A percentile compares a stretch with the other conserved stretches of the same genome.
These are phyloP conservation scores for Lacerta viridis DNA, from an alignment of 2,797 vertebrate species.

Conservation along the genomic window DNA sequence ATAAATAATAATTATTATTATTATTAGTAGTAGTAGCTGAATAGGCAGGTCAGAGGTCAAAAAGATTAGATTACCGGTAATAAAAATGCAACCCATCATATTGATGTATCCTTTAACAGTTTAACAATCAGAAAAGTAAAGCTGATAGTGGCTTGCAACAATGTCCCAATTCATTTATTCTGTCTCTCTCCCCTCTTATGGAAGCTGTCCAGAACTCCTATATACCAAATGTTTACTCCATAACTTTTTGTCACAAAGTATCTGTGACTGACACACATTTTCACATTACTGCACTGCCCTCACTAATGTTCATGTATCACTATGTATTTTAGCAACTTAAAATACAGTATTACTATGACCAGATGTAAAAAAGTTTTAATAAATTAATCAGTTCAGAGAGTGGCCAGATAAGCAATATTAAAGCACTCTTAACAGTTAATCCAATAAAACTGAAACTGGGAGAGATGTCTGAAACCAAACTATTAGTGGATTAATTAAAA, in stretches of 20 bases:
- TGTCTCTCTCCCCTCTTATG: neutral
- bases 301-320: neutral
- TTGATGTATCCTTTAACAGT: neutral
- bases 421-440: neutral
- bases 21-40: neutral
- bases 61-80: neutral
- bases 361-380: neutral
- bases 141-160: neutral
- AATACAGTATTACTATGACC: neutral
- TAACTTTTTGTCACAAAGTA: neutral
- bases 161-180: no score
- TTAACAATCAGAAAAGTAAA: neutral
- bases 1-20: no score
- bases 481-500: neutral
- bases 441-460: neutral
- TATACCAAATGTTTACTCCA: neutral
- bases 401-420: neutral
- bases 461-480: neutral
- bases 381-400: neutral
- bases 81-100: neutral
- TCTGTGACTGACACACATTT: neutral
- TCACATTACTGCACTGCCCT: neutral
- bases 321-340: neutral
- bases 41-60: slow-evolving; percentile 3
- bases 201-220: neutral